Evolutionary conservation across 2,113 vertebrate species (phyloP), one percentile per base, ranked within the genome.

Genomic region (Melanerpes formicivorus): DNA sequence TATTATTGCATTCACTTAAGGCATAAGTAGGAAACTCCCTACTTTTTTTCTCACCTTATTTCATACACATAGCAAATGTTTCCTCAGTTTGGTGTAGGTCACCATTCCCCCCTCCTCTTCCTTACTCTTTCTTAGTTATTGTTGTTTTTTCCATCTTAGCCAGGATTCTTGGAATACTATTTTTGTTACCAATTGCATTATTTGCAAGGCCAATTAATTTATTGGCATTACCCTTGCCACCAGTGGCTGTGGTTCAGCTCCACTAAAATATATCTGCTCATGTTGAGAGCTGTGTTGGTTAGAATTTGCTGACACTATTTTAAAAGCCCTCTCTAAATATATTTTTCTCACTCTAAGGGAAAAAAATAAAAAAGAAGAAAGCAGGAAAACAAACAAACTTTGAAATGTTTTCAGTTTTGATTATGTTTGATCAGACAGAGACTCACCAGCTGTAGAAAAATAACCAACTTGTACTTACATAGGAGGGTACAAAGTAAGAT

Each of bases 11-110:
- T 87, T 94, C 91, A 83, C 82, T 93, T 92, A 87, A 88, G 62
- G 66, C 9, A 2, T 80, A 92, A 96, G 76, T 87, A 89, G 82
- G 70, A 74, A 93, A 85, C 69, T 81, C 76, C 14, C 9, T 75
- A 75, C 58, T 84, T 94, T 96, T 95, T 94, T 94, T 87, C 79
- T 91, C 84, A 90, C 89, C 60, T 93, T 94, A 60, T 84, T 90
- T 87, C 64, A 67, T 80, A 69, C 37, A 19, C 54, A 86, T 5
- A 74, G 84, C 66, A 84, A 83, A 83, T 46, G 22, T 86, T 90
- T 85, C 79, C 67, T 85, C 32, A 48, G 64, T 27, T 82, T 73
- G 62, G 46, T 67, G 37, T 58, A 80, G 44, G 65, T 83, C 40
- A 56, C 46, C 4, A 5, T 66, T 87, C 56, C 56, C 65, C 84